Percentiles rank a stretch among this genome's conserved stretches.
Conservation (phyloP, 2,113 vertebrate species). For the Scytalopus superciliaris region DNA sequence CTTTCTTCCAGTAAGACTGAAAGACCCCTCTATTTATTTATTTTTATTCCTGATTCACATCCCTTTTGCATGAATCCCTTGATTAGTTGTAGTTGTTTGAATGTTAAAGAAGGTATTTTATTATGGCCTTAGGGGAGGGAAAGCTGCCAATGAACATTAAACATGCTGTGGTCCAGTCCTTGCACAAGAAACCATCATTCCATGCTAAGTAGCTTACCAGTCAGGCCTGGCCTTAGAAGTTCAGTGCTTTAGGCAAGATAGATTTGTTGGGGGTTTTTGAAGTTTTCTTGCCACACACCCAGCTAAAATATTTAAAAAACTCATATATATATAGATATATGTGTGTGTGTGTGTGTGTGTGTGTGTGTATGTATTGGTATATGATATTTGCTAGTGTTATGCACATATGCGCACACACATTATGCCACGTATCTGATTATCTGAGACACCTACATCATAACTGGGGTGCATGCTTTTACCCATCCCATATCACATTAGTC, state of each 20-base stretch:
- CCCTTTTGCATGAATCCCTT: neutral
- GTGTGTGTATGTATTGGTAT: neutral
- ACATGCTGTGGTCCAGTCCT: neutral
- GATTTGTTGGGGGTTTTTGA: fast-evolving
- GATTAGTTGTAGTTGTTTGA: neutral
- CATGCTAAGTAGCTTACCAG: neutral
- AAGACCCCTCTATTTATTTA: neutral
- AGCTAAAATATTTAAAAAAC: neutral
- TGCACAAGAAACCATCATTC: neutral
- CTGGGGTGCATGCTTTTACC: neutral
- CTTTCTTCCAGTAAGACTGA: neutral
- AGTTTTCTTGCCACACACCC: neutral
- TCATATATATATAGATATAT: neutral
- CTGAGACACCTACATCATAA: neutral
- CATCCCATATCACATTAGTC: neutral
- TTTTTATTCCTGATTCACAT: neutral
- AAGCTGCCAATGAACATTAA: slow-evolving; percentile 8
- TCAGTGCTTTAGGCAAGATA: neutral
- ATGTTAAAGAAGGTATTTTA: slow-evolving; percentile 3
- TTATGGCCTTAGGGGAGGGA: slow-evolving; percentile 2
- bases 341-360: neutral
- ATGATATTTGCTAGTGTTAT: neutral
- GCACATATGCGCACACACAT: fast-evolving
- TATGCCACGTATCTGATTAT: neutral
- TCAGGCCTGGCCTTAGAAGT: neutral